Percentiles rank a stretch among this genome's conserved stretches.
Evolutionary conservation across 1,140 invertebrate genomes (phyloP).

Genomic region (Proctacanthus coquilletti): DNA sequence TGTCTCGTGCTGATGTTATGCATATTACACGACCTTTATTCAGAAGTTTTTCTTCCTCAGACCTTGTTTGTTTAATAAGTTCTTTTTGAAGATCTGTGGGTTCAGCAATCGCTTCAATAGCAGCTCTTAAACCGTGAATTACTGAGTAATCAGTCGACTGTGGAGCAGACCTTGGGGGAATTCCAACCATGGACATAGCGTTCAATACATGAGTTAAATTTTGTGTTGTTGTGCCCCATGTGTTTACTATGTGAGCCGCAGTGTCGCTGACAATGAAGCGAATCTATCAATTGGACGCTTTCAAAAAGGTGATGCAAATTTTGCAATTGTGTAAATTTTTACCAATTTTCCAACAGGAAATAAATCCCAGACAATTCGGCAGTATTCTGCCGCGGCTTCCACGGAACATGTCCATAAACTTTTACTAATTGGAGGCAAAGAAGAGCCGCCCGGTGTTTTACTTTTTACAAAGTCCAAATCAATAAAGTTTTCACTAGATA

Average conservation of each 20-base stretch:
- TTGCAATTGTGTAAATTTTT: slow-evolving; percentile 5
- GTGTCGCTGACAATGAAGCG: slow-evolving; percentile 72
- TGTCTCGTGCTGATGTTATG: slow-evolving; percentile 70
- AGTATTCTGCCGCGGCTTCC: slow-evolving; percentile 88
- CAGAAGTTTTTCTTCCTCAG: slow-evolving; percentile 15
- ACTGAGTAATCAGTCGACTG: slow-evolving; percentile 50
- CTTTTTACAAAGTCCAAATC: slow-evolving; percentile 77
- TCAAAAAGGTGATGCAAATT: no score
- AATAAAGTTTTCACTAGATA: slow-evolving; percentile 69
- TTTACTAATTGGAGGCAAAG: slow-evolving; percentile 66
- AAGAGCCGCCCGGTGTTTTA: slow-evolving; percentile 30
- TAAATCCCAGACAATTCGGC: slow-evolving; percentile 90
- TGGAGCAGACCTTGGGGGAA: slow-evolving; percentile 35
- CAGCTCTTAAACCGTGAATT: slow-evolving; percentile 70
- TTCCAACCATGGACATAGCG: slow-evolving; percentile 52
- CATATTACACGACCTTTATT: slow-evolving; percentile 71
- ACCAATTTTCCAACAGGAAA: slow-evolving; percentile 80
- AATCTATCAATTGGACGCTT: slow-evolving; percentile 36
- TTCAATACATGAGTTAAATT: slow-evolving; percentile 69
- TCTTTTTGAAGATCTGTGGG: slow-evolving; percentile 52
- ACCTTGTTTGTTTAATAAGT: slow-evolving; percentile 12
- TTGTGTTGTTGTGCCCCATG: slow-evolving; percentile 64
- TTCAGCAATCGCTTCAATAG: slow-evolving; percentile 71
- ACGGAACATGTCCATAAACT: slow-evolving; percentile 89
- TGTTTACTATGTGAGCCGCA: slow-evolving; percentile 61